phyloP scores from a whole-genome alignment of 2,888 invertebrate species.

The Mesorhabditis spiculigera region DNA sequence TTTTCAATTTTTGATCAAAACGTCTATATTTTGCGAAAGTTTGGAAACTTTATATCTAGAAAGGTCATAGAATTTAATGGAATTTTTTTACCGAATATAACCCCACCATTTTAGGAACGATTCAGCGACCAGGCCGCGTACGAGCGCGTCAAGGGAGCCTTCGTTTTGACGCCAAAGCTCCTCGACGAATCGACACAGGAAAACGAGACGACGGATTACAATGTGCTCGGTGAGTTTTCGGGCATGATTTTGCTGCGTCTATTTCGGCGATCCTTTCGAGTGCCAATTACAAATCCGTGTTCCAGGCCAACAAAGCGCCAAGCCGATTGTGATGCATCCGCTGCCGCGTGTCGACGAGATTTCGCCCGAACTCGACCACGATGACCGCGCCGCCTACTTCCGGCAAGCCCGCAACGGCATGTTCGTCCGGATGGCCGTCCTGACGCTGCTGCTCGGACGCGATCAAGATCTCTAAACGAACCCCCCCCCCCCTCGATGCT shows the following conservation, averaged over 20 bases:
- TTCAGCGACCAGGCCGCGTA: constrained; percentile 39
- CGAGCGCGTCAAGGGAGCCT: constrained; percentile 67
- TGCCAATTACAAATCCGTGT: too few species aligned
- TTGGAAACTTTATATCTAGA: too few species aligned
- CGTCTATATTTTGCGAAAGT: too few species aligned
- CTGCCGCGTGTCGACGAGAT: constrained; percentile 91
- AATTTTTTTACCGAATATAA: too few species aligned
- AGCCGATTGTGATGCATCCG: constrained; percentile 78
- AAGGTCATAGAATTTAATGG: too few species aligned
- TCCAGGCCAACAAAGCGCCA: constrained; percentile 25
- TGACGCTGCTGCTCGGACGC: constrained; percentile 80
- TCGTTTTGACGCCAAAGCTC: constrained; percentile 85
- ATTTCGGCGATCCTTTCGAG: background rate
- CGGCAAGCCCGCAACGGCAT: constrained; percentile 95
- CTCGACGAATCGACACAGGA: constrained; percentile 72
- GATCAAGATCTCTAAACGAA: constrained; percentile 1
- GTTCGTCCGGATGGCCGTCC: constrained; percentile 94
- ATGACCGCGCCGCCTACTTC: constrained; percentile 95
- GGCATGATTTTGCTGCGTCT: background rate
- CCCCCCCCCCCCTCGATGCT: too few species aligned
- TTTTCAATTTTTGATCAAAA: too few species aligned
- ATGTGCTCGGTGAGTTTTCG: constrained; percentile 1
- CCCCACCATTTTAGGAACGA: constrained; percentile 26
- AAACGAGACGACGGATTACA: constrained; percentile 6
- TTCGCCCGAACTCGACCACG: constrained; percentile 87